Evolutionary conservation across 2,888 invertebrate species (phyloP), one percentile per base, ranked within the genome.

Genomic region (Charanyca ferruginea): DNA sequence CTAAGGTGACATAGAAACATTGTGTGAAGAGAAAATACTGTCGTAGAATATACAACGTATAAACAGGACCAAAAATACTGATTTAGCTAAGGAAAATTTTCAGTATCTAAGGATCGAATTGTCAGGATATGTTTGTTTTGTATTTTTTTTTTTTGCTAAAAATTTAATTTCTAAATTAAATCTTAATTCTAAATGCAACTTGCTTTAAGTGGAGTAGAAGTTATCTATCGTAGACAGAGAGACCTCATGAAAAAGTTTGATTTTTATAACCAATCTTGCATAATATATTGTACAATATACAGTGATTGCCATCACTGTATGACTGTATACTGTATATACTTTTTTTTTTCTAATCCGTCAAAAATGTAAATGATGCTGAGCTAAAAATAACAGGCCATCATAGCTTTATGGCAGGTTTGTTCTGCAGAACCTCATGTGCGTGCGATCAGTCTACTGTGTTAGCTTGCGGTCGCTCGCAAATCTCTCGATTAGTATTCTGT

Each of bases 401-500:
- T 69, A 72, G 70, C 66, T 74, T 75, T 66, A 81, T 70, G 70
- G 49, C 64, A 70, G 54, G 77, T 77, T 70, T 62, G 68, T 49
- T 67, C 64, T 63, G 66, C 69, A 70, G 65, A 76, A 57, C 67
- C 67, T 67, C 67, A 67, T 58, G 68, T 65, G 75, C 70, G 70
- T 77, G 79, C 79, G 73, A 79, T 78, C 65, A 66, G 71, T 77
- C 64, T 66, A 73, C 83, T 81, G 79, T 80, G 83, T 82, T 83
- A 83, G 87, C 83, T 84, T 89, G 93, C 83, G 92, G 92, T 90
- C 77, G 80, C 66, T 77, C 74, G 85, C 87, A 90, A 92, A 92
- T 92, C 90, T 88, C 84, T 84, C 89, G 89, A 90, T 92, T 90
- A 91, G 90, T 90, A 91, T 90, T 89, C 87, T 90, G 91, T 76